Evolutionary conservation across 2,113 vertebrate species (phyloP).

Genomic region (Rhinopomastus cyanomelas): DNA sequence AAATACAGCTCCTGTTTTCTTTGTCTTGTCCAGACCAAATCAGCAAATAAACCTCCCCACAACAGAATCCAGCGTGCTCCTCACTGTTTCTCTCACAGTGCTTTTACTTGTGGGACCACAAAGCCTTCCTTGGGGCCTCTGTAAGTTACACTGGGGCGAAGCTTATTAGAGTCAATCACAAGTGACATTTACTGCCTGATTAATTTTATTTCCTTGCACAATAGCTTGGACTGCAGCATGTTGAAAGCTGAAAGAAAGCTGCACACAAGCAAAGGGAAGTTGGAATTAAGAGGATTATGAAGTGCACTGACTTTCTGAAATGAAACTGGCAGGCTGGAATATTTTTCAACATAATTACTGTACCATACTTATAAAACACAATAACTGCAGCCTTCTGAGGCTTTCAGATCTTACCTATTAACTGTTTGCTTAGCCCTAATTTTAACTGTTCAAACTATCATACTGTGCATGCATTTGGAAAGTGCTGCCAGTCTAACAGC

Average conservation of each 20-base stretch:
- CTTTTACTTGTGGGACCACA: background rate
- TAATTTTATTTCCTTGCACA: background rate
- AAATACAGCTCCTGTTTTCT: background rate
- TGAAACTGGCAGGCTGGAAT: background rate
- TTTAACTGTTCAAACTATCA: background rate
- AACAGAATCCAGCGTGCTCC: background rate
- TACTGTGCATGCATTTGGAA: background rate
- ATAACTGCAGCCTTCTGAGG: background rate
- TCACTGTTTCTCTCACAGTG: background rate
- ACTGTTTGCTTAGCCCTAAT: background rate
- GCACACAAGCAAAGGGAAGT: background rate
- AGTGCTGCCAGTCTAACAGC: background rate
- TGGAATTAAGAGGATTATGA: conserved; percentile 8
- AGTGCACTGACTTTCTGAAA: conserved; percentile 5
- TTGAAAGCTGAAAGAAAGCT: background rate
- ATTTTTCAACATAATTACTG: background rate
- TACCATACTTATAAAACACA: background rate
- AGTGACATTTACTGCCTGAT: background rate
- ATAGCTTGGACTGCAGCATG: background rate
- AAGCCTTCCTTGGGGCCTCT: background rate
- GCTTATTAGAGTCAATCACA: background rate
- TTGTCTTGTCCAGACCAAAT: background rate
- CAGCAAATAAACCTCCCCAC: background rate
- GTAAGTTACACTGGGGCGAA: background rate
- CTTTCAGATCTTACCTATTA: background rate